These are phyloP conservation scores for Acronicta aceris DNA, from an alignment of 2,888 invertebrate species.

Conservation along the genomic window DNA sequence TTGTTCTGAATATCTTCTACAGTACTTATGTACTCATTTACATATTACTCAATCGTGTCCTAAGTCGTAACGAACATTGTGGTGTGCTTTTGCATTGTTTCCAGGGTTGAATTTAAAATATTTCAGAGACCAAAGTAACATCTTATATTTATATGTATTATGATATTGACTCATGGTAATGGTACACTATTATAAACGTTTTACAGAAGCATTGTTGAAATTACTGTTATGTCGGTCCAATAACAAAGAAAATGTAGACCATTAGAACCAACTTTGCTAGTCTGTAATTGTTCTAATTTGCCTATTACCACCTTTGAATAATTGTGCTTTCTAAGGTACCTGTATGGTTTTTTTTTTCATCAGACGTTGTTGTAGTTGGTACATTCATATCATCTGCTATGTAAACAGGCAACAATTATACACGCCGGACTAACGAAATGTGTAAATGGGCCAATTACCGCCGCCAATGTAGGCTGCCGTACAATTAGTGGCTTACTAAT, in stretches of 20 bases:
- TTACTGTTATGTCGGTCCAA: neutral
- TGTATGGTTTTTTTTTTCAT: slow-evolving; percentile 70
- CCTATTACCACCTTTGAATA: slow-evolving; percentile 66
- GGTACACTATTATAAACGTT: neutral
- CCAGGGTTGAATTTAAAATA: neutral
- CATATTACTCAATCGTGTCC: slow-evolving; percentile 28
- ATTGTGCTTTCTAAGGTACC: slow-evolving; percentile 49
- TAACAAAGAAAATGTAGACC: slow-evolving; percentile 1
- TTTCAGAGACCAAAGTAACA: neutral
- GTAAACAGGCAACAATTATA: slow-evolving; percentile 86
- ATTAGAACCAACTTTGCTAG: neutral
- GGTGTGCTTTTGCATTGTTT: neutral
- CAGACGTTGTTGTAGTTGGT: slow-evolving; percentile 73
- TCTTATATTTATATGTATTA: no score
- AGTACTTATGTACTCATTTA: slow-evolving; percentile 11
- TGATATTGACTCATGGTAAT: neutral
- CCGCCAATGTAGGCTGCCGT: slow-evolving; percentile 85
- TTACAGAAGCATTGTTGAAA: neutral
- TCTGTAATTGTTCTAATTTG: slow-evolving; percentile 59
- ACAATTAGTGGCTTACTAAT: slow-evolving; percentile 88
- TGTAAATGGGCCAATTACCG: slow-evolving; percentile 89
- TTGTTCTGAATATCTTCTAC: slow-evolving; percentile 27
- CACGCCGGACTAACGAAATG: slow-evolving; percentile 85
- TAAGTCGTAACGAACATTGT: slow-evolving; percentile 8
- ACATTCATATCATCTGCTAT: slow-evolving; percentile 78